Conservation (phyloP, 1,140 invertebrate species). For the Hirudo medicinalis region DNA sequence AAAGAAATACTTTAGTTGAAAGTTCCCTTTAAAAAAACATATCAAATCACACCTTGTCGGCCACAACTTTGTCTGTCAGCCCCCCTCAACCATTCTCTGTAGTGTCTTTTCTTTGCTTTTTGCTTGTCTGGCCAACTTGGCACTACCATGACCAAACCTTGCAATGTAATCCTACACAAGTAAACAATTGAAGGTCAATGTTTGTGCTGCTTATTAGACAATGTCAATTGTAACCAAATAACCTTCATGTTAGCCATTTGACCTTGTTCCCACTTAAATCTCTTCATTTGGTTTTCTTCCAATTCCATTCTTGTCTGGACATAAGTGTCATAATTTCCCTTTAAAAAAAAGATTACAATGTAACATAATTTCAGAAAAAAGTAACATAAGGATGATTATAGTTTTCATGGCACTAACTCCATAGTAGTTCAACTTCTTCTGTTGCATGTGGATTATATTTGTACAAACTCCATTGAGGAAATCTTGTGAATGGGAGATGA, state of each 20-base stretch:
- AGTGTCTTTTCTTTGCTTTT: conserved; percentile 98
- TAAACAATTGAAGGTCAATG: not conserved
- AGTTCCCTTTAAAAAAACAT: not conserved
- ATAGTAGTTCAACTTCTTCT: conserved; percentile 85
- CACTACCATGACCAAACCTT: conserved; percentile 94
- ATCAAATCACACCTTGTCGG: conserved; percentile 55
- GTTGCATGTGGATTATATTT: conserved; percentile 90
- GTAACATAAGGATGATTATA: not conserved
- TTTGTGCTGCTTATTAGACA: not conserved
- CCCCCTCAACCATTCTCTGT: conserved; percentile 95
- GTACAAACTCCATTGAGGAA: conserved; percentile 98
- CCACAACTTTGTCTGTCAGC: conserved; percentile 84
- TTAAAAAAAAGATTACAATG: conserved; percentile 24
- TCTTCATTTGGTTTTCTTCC: conserved; percentile 95
- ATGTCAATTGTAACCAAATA: conserved; percentile 16
- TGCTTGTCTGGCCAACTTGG: conserved; percentile 91
- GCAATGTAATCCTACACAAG: conserved; percentile 81
- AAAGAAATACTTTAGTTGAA: conserved; percentile 14
- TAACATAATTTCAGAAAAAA: not conserved
- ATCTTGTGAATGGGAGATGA: conserved; percentile 99
- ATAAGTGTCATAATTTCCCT: conserved; percentile 89
- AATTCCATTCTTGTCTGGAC: conserved; percentile 79
- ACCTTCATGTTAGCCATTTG: conserved; percentile 98
- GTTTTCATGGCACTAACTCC: conserved; percentile 51
- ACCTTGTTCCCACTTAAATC: conserved; percentile 99